Conservation (phyloP, 2,113 vertebrate genomes). For the Cebus imitator region DNA sequence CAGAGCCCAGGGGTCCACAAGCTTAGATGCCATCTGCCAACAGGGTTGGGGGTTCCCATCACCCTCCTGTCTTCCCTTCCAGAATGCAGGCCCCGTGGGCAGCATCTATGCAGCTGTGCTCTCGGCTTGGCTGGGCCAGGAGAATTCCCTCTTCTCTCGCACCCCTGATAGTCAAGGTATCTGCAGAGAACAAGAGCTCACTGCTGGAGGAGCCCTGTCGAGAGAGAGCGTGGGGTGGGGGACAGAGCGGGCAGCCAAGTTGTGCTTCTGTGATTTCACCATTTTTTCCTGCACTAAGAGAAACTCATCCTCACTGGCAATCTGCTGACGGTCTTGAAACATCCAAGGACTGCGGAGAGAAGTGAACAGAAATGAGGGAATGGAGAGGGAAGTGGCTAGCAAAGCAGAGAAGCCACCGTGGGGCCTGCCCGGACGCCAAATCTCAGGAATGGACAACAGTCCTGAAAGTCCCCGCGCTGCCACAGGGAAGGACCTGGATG, state of each 20-base stretch:
- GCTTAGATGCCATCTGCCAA: not conserved
- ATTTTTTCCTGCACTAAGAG: not conserved
- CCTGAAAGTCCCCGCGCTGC: not conserved
- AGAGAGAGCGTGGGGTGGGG: not conserved
- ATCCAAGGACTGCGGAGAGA: not conserved
- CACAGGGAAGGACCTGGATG: accelerated
- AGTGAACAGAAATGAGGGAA: not conserved
- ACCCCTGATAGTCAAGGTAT: not conserved
- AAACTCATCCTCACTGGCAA: not conserved
- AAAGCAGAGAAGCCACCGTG: not conserved
- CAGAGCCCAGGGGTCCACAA: not conserved
- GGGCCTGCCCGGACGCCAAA: too few relatives aligned
- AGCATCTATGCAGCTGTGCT: not conserved
- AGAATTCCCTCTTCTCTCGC: not conserved
- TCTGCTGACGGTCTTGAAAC: not conserved
- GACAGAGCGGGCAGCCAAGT: too few relatives aligned
- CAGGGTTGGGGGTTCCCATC: not conserved
- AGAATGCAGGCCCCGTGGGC: not conserved
- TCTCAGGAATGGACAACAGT: accelerated
- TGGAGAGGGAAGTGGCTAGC: not conserved
- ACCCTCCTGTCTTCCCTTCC: too few relatives aligned
- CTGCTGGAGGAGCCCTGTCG: not conserved
- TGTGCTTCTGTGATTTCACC: not conserved
- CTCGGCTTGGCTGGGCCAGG: too few relatives aligned
- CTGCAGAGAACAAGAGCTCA: not conserved